Evolutionary conservation across 2,797 vertebrate genomes (phyloP), one percentile per base, ranked within the genome.

Genomic region (Somateria mollissima): DNA sequence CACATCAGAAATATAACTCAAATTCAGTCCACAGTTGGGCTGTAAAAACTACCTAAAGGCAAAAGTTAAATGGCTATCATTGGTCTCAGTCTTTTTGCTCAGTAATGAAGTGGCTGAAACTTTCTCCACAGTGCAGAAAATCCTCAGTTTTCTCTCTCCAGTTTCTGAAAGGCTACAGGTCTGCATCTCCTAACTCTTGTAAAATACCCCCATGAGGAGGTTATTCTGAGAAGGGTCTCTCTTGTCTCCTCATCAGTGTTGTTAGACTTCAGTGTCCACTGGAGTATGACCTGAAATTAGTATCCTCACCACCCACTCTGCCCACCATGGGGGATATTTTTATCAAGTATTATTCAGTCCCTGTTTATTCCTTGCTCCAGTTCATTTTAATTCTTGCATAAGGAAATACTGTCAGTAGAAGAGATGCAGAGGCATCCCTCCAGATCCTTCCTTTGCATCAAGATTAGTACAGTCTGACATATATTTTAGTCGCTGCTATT

Each of bases 181-280:
- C 22, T 76, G 34, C 27, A 51, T 58, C 32, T 54, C 22, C 8
- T 61, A 22, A 10, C 7, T 49, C 18, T 51, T 58, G 20, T 57
- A 51, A 25, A 34, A 43, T 10, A 41, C 4, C 32, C 16, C 25
- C 13, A 1, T 37, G 43, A 27, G 0, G 1, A 65, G 7, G 4
- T 19, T 43, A 12, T 24, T 43, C 53, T 43, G 24, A 62, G 32
- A 34, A 53, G 56, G 30, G 61, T 24, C 37, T 74, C 78, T 27
- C 51, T 11, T 49, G 22, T 56, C 37, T 39, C 36, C 22, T 16
- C 39, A 20, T 8, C 60, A 73, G 0, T 5, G 6, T 45, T 76
- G 34, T 15, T 73, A 51, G 6, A 11, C 8, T 24, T 67, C 34
- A 61, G 21, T 3, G 2, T 25, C 30, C 34, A 3, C 45, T 41